These are phyloP conservation scores for Dunckerocampus dactyliophorus DNA, from an alignment of 2,113 vertebrate species.

Conservation along the genomic window DNA sequence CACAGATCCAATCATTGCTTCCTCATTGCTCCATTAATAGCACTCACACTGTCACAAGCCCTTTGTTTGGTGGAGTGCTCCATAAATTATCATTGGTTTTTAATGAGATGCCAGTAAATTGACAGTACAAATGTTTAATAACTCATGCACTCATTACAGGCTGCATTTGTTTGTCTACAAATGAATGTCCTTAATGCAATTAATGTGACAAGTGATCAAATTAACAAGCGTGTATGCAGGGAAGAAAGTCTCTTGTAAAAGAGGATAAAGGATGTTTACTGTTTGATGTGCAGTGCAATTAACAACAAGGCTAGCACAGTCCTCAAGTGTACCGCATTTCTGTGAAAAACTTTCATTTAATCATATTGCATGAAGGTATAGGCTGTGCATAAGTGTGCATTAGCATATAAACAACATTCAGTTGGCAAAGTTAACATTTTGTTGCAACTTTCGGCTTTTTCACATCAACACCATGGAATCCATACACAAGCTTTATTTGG, in stretches of 20 bases:
- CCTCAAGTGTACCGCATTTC: too few relatives aligned
- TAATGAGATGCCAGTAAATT: slow-evolving; percentile 41
- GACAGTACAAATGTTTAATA: slow-evolving; percentile 44
- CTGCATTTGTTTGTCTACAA: slow-evolving; percentile 35
- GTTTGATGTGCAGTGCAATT: not conserved
- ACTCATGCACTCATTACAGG: slow-evolving; percentile 28
- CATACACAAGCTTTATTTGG: too few relatives aligned
- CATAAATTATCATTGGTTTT: slow-evolving; percentile 38
- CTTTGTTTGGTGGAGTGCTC: slow-evolving; percentile 21
- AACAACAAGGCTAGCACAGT: not conserved
- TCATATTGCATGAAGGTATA: not conserved
- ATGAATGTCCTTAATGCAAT: slow-evolving; percentile 28
- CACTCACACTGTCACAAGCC: slow-evolving; percentile 11
- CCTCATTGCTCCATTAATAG: slow-evolving; percentile 23
- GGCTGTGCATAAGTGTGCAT: not conserved
- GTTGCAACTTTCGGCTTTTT: too few relatives aligned
- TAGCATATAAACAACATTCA: not conserved
- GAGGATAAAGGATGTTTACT: not conserved
- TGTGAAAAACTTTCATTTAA: not conserved
- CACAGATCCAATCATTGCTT: slow-evolving; percentile 5
- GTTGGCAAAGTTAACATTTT: not conserved
- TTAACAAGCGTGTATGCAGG: slow-evolving; percentile 14
- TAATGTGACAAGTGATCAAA: slow-evolving; percentile 47
- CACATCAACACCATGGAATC: too few relatives aligned
- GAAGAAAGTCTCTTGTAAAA: not conserved